Percentiles rank a stretch among this genome's conserved stretches.
phyloP scores from a whole-genome alignment of 2,113 vertebrate species.

The Ancistrus triradiatus region DNA sequence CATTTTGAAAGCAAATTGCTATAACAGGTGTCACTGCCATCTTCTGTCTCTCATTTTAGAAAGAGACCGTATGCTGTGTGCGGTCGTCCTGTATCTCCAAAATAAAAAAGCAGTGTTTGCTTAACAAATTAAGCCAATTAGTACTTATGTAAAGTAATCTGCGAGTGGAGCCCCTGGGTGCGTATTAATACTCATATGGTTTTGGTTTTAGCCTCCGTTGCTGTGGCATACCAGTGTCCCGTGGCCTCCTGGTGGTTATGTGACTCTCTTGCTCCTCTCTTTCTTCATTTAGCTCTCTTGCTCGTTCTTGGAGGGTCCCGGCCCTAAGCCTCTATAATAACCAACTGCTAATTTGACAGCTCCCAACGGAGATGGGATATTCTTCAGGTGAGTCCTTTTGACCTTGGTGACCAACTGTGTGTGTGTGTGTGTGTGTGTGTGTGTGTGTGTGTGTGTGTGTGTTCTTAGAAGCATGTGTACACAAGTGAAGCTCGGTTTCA shows the following conservation, averaged over 20 bases:
- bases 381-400: conserved; percentile 47
- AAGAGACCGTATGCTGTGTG: conserved; percentile 18
- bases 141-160: conserved; percentile 53
- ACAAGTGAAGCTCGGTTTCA: conserved; percentile 7
- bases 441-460: conserved; percentile 31
- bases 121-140: conserved; percentile 60
- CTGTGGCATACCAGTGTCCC: conserved; percentile 27
- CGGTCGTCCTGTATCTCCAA: conserved; percentile 37
- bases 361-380: conserved; percentile 40
- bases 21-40: conserved; percentile 39
- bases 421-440: conserved; percentile 14
- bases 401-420: conserved; percentile 33
- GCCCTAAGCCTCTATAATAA: conserved; percentile 39
- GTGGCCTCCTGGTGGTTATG: conserved; percentile 12
- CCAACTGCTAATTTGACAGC: conserved; percentile 49
- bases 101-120: conserved; percentile 56
- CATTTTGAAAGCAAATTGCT: conserved; percentile 46
- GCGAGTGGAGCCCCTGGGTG: conserved; percentile 28
- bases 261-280: conserved; percentile 6
- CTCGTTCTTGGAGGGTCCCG: background rate
- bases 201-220: conserved; percentile 39
- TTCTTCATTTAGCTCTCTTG: background rate
- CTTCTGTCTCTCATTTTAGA: conserved; percentile 18
- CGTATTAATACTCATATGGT: conserved; percentile 53
- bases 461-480: conserved; percentile 8